Evolutionary conservation across 2,797 vertebrate species (phyloP).

Genomic region (Protosalanx chinensis): DNA sequence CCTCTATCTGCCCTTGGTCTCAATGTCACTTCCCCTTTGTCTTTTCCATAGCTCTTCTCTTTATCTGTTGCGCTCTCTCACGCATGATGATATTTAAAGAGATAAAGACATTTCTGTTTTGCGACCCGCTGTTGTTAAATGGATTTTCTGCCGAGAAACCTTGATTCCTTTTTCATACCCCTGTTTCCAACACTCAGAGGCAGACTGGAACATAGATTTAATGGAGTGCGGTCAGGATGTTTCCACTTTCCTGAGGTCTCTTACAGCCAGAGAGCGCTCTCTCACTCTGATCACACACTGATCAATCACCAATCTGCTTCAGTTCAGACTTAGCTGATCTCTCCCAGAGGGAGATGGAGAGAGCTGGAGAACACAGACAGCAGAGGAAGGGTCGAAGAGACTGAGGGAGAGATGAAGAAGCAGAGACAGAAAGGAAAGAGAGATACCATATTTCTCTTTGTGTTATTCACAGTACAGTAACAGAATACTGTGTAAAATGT

Average conservation of each 20-base stretch:
- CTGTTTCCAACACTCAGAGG: no score
- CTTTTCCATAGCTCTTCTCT: not conserved
- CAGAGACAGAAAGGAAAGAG: not conserved
- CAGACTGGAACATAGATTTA: not conserved
- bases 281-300: not conserved
- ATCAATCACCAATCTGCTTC: not conserved
- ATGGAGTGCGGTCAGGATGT: not conserved
- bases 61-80: not conserved
- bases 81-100: not conserved
- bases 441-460: not conserved
- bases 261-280: not conserved
- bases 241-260: not conserved
- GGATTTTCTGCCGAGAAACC: no score
- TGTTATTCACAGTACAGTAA: not conserved
- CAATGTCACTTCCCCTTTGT: not conserved
- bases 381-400: not conserved
- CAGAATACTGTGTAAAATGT: not conserved
- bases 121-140: no score
- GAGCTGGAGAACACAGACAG: not conserved
- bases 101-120: no score
- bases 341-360: not conserved
- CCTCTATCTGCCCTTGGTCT: not conserved
- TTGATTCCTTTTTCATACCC: no score
- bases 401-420: no score
- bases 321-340: not conserved